Conservation (phyloP, 2,888 invertebrate genomes). For the Athrips mouffetella region DNA sequence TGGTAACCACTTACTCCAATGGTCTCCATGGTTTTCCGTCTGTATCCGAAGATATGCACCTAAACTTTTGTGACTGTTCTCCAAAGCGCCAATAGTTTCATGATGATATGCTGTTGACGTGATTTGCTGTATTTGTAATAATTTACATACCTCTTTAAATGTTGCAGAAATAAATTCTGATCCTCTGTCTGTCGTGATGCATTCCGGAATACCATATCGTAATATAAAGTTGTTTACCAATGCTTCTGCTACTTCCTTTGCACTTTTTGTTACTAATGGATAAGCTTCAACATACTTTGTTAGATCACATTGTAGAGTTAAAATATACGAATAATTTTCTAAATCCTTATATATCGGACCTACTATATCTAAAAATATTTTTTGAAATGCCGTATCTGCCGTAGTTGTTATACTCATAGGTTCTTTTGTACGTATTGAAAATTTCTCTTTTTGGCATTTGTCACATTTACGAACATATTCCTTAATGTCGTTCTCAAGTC, state of each 20-base stretch:
- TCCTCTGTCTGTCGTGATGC: slow-evolving; percentile 21
- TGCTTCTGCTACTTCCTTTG: slow-evolving; percentile 15
- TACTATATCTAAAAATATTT: slow-evolving; percentile 18
- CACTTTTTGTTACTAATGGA: slow-evolving; percentile 18
- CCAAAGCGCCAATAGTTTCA: slow-evolving; percentile 11
- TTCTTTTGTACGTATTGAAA: slow-evolving; percentile 12
- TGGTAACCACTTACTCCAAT: slow-evolving; percentile 25
- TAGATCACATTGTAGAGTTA: slow-evolving; percentile 15
- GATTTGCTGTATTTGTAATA: slow-evolving; percentile 21
- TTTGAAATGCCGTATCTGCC: slow-evolving; percentile 16
- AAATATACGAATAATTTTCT: slow-evolving; percentile 10
- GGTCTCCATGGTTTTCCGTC: slow-evolving; percentile 15
- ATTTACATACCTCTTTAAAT: slow-evolving; percentile 25
- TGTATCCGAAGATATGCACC: slow-evolving; percentile 21
- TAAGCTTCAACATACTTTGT: slow-evolving; percentile 18
- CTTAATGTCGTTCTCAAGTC: slow-evolving; percentile 20
- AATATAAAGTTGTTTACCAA: slow-evolving; percentile 21
- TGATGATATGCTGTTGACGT: slow-evolving; percentile 23
- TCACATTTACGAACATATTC: slow-evolving; percentile 19
- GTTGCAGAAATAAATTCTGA: slow-evolving; percentile 19
- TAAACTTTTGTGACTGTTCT: slow-evolving; percentile 17
- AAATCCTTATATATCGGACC: slow-evolving; percentile 10
- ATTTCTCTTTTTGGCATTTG: slow-evolving; percentile 21
- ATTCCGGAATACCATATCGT: slow-evolving; percentile 19
- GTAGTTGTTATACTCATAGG: slow-evolving; percentile 18